Base-by-base conservation (phyloP, 2,888 invertebrate genomes). In the Plusia festucae region DNA sequence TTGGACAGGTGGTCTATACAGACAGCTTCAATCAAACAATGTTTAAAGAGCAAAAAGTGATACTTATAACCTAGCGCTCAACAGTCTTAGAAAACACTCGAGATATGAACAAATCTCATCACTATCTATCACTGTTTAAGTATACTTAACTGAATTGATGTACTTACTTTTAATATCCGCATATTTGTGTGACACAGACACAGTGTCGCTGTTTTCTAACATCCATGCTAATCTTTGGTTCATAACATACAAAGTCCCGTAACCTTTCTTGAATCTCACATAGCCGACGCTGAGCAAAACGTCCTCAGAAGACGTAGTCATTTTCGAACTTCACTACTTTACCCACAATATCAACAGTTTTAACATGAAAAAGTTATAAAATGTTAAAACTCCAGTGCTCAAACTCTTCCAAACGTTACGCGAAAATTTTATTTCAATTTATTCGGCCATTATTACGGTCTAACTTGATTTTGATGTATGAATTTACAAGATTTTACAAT, bases 181-280 rank as follows among this genome's bases (percentile, higher is more conserved):
- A 94, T 98, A 99, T 88, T 97, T 97, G 93, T 99, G 98, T 63
- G 98, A 99, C 67, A 99, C 97, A 15, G 98, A 97, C 55, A 99
- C 99, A 2, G 98, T 98, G 87, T 99, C 98, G 73, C 97, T 96
- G 89, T 99, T 98, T 88, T 98, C 98, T 73, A 98, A 96, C 98
- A 99, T 99, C 99, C 99, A 99, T 44, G 98, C 99, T 80, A 99
- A 95, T 82, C 99, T 96, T 92, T 98, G 98, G 83, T 98, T 98
- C 99, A 99, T 99, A 75, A 99, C 97, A 91, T 99, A 98, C 65
- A 99, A 95, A 0, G 98, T 98, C 13, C 99, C 99, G 94, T 99
- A 99, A 62, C 98, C 98, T 93, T 99, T 99, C 93, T 99, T 99
- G 90, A 97, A 98, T 72, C 98, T 97, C 70, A 99, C 99, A 93